Evolutionary conservation across 2,113 vertebrate species (phyloP).

Genomic region (Pseudorectes ferrugineus): DNA sequence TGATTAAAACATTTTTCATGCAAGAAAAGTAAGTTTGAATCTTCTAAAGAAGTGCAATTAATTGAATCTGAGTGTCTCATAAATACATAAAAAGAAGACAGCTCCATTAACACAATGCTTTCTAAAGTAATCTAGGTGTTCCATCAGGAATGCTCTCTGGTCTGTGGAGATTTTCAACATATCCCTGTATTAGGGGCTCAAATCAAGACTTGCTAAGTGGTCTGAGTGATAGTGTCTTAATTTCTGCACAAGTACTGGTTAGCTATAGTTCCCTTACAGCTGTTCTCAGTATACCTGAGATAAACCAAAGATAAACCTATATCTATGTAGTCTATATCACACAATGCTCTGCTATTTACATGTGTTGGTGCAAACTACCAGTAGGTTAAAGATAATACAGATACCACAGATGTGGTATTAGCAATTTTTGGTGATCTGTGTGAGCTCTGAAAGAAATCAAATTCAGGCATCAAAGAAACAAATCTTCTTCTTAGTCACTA

Average conservation of each 20-base stretch:
- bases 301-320: too few species aligned
- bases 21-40: neutral
- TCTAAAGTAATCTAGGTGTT: neutral
- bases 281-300: neutral
- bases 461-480: neutral
- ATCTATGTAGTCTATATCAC: neutral
- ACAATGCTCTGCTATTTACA: neutral
- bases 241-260: neutral
- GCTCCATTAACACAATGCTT: neutral
- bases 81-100: neutral
- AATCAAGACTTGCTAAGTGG: neutral
- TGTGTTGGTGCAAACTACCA: neutral
- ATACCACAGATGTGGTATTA: accelerated
- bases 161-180: neutral
- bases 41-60: neutral
- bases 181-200: neutral
- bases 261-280: neutral
- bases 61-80: neutral
- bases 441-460: neutral
- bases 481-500: neutral
- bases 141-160: neutral
- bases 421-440: neutral
- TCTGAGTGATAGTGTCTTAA: neutral
- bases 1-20: neutral
- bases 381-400: neutral